phyloP scores from a whole-genome alignment of 1,140 invertebrate species.

The Lasaia peninsularis region DNA sequence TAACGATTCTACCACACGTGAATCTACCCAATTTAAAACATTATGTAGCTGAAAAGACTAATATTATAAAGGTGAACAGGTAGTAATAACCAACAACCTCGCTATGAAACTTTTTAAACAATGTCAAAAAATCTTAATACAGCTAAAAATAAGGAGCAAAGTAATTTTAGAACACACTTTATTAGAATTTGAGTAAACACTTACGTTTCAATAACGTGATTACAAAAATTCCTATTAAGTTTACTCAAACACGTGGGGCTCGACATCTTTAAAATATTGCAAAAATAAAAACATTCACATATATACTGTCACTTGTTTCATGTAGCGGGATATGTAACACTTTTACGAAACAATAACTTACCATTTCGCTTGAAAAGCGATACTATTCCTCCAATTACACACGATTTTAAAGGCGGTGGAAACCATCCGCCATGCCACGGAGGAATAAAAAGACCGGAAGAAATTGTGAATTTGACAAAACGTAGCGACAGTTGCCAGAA shows the following conservation, averaged over 20 bases:
- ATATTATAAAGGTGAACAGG: too few relatives aligned
- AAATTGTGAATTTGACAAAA: constrained; percentile 46
- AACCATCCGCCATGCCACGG: constrained; percentile 77
- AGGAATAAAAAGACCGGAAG: constrained; percentile 76
- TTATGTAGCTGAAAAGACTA: too few relatives aligned
- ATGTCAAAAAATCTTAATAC: too few relatives aligned
- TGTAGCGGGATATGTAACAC: constrained; percentile 18
- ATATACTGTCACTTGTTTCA: not conserved
- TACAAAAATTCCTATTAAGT: constrained; percentile 29
- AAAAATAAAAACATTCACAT: constrained; percentile 21
- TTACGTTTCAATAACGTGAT: constrained; percentile 11
- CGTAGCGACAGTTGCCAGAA: constrained; percentile 49
- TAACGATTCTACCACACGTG: too few relatives aligned
- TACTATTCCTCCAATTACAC: constrained; percentile 69
- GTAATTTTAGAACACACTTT: too few relatives aligned
- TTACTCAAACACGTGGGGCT: constrained; percentile 57
- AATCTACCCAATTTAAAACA: too few relatives aligned
- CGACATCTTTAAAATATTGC: constrained; percentile 13
- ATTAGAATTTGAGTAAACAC: not conserved
- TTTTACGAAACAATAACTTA: constrained; percentile 49
- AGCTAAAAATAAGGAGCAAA: too few relatives aligned
- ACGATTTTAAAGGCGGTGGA: constrained; percentile 62
- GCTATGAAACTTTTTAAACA: too few relatives aligned
- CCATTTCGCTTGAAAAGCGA: constrained; percentile 75
- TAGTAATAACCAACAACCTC: too few relatives aligned